Evolutionary conservation across 2,113 vertebrate species (phyloP).

Genomic region (Egretta garzetta): DNA sequence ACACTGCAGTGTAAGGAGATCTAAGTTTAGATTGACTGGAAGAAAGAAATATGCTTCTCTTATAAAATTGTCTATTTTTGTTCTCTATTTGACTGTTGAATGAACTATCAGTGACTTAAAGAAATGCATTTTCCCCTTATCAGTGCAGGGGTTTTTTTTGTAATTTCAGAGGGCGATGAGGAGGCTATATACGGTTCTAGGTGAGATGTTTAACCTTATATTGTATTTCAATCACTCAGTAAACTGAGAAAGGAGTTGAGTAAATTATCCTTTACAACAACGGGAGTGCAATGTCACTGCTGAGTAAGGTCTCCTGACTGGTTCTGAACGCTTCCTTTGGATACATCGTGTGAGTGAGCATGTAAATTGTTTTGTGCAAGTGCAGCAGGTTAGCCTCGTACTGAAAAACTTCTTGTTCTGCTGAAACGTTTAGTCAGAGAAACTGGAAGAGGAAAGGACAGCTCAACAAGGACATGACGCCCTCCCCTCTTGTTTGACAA

Average conservation of each 20-base stretch:
- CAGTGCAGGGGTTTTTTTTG: neutral
- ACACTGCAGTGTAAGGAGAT: neutral
- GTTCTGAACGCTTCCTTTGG: neutral
- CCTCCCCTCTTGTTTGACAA: neutral
- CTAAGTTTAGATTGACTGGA: neutral
- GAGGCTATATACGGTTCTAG: neutral
- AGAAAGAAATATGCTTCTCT: neutral
- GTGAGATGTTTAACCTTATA: neutral
- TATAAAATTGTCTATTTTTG: neutral
- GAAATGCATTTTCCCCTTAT: neutral
- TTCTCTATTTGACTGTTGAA: neutral
- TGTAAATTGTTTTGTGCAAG: neutral
- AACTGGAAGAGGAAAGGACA: neutral
- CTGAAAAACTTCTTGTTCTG: neutral
- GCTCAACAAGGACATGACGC: neutral
- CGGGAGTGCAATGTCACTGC: neutral
- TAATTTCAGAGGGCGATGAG: neutral
- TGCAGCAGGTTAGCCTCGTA: neutral
- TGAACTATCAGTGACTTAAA: neutral
- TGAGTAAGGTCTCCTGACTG: slow-evolving; percentile 14
- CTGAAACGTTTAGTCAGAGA: neutral
- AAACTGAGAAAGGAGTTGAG: neutral
- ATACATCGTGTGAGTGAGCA: neutral
- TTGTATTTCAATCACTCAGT: neutral
- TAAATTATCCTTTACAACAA: neutral